Evolutionary conservation across 2,888 invertebrate genomes (phyloP), one percentile per base, ranked within the genome.

Genomic region (Ochlodes sylvanus): DNA sequence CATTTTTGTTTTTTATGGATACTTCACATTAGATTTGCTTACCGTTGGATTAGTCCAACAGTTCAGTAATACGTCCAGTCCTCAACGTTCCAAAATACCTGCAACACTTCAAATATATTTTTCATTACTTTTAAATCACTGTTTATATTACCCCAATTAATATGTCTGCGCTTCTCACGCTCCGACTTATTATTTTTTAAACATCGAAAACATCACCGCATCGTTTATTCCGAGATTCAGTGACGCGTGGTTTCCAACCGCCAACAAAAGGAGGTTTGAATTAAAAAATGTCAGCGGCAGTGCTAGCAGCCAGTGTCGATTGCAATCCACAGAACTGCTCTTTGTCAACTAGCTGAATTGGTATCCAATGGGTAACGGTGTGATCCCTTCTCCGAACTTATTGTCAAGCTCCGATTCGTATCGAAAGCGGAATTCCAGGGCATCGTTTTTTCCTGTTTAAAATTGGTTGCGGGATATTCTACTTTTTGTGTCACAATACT

Each of bases 261-360:
- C 34, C 61, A 61, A 61, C 61, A 61, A 61, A 61, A 61, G 61
- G 47, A 61, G 42, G 61, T 17, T 61, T 7, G 61, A 61, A 61
- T 61, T 61, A 61, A 61, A 61, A 61, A 61, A 44, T 61, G 61
- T 61, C 61, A 61, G 15, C 32, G 61, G 12, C 61, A 61, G 27
- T 0, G 38, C 60, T 60, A 47, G 19, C 42, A 60, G 15, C 27
- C 44, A 41, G 60, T 61, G 61, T 61, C 61, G 61, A 61, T 61
- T 50, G 61, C 47, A 61, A 61, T 61, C 47, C 61, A 9, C 44
- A 47, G 47, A 50, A 17, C 60, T 47, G 27, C 7, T 32, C 32
- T 44, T 61, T 61, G 61, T 47, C 32, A 47, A 50, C 47, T 61
- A 61, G 61, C 60, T 27, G 32, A 32, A 60, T 60, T 32, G 61